Base-by-base conservation (phyloP, 2,113 vertebrate species). In the Arvicanthis niloticus region DNA sequence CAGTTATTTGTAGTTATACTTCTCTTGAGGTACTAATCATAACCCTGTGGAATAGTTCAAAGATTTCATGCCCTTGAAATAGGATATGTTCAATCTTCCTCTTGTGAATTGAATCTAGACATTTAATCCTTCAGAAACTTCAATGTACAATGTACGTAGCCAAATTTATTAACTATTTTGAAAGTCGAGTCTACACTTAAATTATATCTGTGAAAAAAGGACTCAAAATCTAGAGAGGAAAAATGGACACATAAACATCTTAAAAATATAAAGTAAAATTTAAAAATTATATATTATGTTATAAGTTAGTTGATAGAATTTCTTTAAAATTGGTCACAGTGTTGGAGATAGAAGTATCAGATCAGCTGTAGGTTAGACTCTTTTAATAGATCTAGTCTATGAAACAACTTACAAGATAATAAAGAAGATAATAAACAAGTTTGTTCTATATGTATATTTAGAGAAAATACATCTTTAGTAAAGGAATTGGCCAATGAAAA, bases 121-220 rank as follows among this genome's bases (percentile, higher is more conserved):
- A 67, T 6, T 10, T 70, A 70, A 89, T 56, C 37, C 78, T 80
- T 89, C 62, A 53, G 82, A 84, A 88, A 85, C 24, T 11, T 80
- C n/a, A n/a, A n/a, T n/a, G n/a, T n/a, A n/a, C n/a, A 67, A 9
- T 91, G 81, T 88, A 68, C 7, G 58, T 67, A 87, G 75, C 68
- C 37, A 85, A 92, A 77, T 91, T 89, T 84, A 85, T 67, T 15
- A 93, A 87, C 53, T 87, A 96, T 42, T 80, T 85, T 91, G 86
- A 95, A 45, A 56, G 21, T 29, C 42, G n/a, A 67, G 16, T 75
- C 22, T 70, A 17, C 77, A 5, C 11, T 95, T 77, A 42, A 13
- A 76, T 81, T 88, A 12, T 37, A 67, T 82, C 31, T 21, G 12
- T 92, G 16, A 65, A 72, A 97, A 7, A 80, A 68, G 77, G 15